phyloP scores from a whole-genome alignment of 2,888 invertebrate genomes.

The Napeogenes inachia region DNA sequence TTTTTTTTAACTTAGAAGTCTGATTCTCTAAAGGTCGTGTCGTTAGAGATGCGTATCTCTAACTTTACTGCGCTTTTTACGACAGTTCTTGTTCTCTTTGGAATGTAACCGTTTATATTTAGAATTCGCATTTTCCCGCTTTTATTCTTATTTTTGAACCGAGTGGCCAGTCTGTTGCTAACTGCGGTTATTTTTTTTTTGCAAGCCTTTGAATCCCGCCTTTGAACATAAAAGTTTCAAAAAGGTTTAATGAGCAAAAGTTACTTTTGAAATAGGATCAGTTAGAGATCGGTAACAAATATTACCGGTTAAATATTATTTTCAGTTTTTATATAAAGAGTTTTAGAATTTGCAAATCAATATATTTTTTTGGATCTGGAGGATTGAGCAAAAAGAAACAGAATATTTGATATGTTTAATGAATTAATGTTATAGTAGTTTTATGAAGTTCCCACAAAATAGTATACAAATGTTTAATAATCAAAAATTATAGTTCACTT shows the following conservation, averaged over 20 bases:
- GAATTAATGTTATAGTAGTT: background rate
- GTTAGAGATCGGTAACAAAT: too few species aligned
- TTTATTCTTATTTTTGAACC: slow-evolving; percentile 35
- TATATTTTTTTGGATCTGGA: too few species aligned
- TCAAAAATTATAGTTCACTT: slow-evolving; percentile 19
- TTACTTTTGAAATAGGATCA: too few species aligned
- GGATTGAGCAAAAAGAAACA: too few species aligned
- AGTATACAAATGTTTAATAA: background rate
- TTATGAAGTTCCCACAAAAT: slow-evolving; percentile 16
- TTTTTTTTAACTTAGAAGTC: too few species aligned
- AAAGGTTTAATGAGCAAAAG: slow-evolving; percentile 20
- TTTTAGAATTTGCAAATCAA: too few species aligned
- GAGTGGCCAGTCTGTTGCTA: slow-evolving; percentile 42
- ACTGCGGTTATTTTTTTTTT: slow-evolving; percentile 32
- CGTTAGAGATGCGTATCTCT: slow-evolving; percentile 13
- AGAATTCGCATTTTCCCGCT: slow-evolving; percentile 42
- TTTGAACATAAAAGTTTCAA: slow-evolving; percentile 18
- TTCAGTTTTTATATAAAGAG: too few species aligned
- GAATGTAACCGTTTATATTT: slow-evolving; percentile 45
- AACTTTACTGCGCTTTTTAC: slow-evolving; percentile 41
- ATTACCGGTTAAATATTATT: too few species aligned
- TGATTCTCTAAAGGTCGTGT: background rate
- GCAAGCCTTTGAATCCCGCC: slow-evolving; percentile 29
- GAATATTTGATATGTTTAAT: slow-evolving; percentile 1
- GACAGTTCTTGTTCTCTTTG: slow-evolving; percentile 38